A percentile compares a stretch with the other conserved stretches of the same genome.
phyloP scores from a whole-genome alignment of 2,113 vertebrate species.

The Spea multiplicata region DNA sequence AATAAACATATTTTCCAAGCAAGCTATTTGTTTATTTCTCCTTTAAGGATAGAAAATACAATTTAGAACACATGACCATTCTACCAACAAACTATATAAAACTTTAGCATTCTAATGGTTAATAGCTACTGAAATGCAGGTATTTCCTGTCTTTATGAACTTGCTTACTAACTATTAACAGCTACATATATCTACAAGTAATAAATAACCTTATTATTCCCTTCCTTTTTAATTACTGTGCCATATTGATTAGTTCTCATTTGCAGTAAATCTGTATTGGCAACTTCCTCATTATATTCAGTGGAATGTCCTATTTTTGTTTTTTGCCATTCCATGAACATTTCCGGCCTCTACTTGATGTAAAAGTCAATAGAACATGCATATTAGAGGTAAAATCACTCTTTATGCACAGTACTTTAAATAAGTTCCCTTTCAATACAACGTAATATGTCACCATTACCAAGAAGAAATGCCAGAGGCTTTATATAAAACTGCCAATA shows the following conservation, averaged over 20 bases:
- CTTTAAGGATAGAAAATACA: not conserved
- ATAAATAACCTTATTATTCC: slow-evolving; percentile 40
- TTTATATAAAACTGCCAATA: slow-evolving; percentile 28
- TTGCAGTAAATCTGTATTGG: slow-evolving; percentile 50
- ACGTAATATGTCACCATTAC: slow-evolving; percentile 40
- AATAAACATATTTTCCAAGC: no score
- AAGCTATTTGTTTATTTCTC: not conserved
- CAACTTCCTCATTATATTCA: slow-evolving; percentile 45
- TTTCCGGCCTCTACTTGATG: slow-evolving; percentile 21
- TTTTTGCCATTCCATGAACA: slow-evolving; percentile 31
- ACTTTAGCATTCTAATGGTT: slow-evolving; percentile 6
- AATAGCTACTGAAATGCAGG: slow-evolving; percentile 18
- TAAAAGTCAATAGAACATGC: slow-evolving; percentile 47
- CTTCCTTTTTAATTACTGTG: slow-evolving; percentile 45
- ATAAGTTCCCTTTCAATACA: slow-evolving; percentile 22
- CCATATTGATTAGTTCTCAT: slow-evolving; percentile 51
- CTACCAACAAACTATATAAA: no score
- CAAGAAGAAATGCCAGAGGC: slow-evolving; percentile 20
- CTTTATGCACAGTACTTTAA: slow-evolving; percentile 33
- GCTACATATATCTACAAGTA: slow-evolving; percentile 23
- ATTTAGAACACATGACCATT: no score
- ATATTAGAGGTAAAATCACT: slow-evolving; percentile 32
- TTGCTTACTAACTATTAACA: slow-evolving; percentile 34
- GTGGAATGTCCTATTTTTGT: slow-evolving; percentile 30
- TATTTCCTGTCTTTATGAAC: slow-evolving; percentile 31